Evolutionary conservation across 1,140 invertebrate species (phyloP).

Genomic region (Subanguina moxae): DNA sequence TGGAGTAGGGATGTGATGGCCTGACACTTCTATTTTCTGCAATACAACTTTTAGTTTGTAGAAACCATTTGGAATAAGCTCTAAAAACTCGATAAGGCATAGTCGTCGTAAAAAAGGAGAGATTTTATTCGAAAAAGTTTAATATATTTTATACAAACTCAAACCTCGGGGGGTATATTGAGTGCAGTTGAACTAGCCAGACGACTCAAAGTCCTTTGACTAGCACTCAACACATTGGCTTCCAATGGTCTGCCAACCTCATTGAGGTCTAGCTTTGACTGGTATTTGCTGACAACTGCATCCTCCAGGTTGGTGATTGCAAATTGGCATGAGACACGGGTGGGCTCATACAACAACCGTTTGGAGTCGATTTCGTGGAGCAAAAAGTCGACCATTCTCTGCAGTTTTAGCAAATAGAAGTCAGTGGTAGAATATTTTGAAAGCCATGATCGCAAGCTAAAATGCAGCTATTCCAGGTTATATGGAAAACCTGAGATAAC

Average conservation of each 20-base stretch:
- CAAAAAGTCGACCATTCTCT: constrained; percentile 40
- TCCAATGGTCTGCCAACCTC: neutral
- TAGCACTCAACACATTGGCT: neutral
- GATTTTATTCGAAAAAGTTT: too few species aligned
- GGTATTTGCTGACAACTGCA: neutral
- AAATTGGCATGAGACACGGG: constrained; percentile 15
- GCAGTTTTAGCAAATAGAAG: constrained; percentile 29
- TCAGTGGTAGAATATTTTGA: constrained; percentile 23
- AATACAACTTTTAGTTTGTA: too few species aligned
- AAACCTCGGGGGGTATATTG: too few species aligned
- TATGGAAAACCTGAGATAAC: neutral
- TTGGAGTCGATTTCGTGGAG: constrained; percentile 26
- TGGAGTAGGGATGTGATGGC: too few species aligned
- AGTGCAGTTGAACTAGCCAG: too few species aligned
- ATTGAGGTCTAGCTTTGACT: neutral
- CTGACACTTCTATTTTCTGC: too few species aligned
- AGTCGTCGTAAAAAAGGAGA: too few species aligned
- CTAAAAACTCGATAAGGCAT: too few species aligned
- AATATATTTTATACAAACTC: too few species aligned
- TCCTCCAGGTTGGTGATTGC: constrained; percentile 15
- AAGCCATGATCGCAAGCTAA: constrained; percentile 36
- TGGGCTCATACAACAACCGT: constrained; percentile 15
- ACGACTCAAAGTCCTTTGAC: neutral
- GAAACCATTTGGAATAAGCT: too few species aligned
- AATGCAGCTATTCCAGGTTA: constrained; percentile 8